Evolutionary conservation across 2,888 invertebrate species (phyloP).

Genomic region (Conistra vaccinii): DNA sequence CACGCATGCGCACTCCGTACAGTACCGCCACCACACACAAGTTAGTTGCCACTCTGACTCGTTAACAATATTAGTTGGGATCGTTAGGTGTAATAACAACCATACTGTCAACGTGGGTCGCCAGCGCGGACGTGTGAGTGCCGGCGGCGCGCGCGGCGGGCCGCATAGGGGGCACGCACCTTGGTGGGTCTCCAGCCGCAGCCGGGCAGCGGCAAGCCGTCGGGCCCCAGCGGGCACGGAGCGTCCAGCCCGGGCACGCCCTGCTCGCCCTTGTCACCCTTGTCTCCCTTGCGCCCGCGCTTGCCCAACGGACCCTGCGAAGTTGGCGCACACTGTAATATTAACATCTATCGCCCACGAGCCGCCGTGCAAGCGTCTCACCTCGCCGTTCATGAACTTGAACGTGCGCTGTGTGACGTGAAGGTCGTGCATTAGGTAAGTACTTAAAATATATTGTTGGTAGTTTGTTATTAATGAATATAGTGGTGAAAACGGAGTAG

Average conservation of each 20-base stretch:
- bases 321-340: constrained; percentile 66
- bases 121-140: constrained; percentile 14
- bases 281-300: constrained; percentile 97
- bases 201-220: constrained; percentile 98
- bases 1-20: constrained; percentile 64
- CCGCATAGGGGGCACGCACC: constrained; percentile 87
- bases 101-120: constrained; percentile 40
- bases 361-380: constrained; percentile 28
- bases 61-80: constrained; percentile 32
- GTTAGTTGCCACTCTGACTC: constrained; percentile 33
- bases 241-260: constrained; percentile 99
- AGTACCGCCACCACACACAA: constrained; percentile 34
- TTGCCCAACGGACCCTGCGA: constrained; percentile 96
- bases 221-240: constrained; percentile 99
- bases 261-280: constrained; percentile 98
- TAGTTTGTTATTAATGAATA: constrained; percentile 9
- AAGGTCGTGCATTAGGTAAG: neutral
- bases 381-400: neutral
- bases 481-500: constrained; percentile 11
- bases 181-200: constrained; percentile 98
- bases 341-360: constrained; percentile 42
- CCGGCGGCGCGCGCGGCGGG: constrained; percentile 38
- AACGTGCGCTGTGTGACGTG: constrained; percentile 3
- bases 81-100: constrained; percentile 44
- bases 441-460: neutral